Conservation (phyloP, 2,113 vertebrate genomes). For the Lophius piscatorius region DNA sequence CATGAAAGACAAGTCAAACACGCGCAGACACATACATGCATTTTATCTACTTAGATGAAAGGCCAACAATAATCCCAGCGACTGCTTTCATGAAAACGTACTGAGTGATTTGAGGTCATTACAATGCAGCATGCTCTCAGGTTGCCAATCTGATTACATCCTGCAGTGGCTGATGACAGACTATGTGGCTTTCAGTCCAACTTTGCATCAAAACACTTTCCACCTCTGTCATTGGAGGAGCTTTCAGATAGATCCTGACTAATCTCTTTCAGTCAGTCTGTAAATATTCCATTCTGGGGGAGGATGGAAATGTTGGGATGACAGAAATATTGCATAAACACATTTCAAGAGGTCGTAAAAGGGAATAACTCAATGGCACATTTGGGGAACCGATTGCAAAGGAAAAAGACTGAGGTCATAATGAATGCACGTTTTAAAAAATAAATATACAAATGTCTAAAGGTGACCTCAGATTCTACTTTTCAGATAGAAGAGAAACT, state of each 20-base stretch:
- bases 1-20: not conserved
- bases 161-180: slow-evolving; percentile 22
- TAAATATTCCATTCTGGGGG: slow-evolving; percentile 45
- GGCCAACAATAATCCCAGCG: not conserved
- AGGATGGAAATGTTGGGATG: slow-evolving; percentile 18
- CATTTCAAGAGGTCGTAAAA: slow-evolving; percentile 7
- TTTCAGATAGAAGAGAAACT: too few species aligned
- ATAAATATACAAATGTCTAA: not conserved
- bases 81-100: slow-evolving; percentile 39
- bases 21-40: not conserved
- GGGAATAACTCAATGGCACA: slow-evolving; percentile 8
- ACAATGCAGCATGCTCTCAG: slow-evolving; percentile 3
- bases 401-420: not conserved
- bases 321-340: slow-evolving; percentile 36
- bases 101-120: slow-evolving; percentile 36
- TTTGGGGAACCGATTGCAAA: not conserved
- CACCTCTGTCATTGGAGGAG: slow-evolving; percentile 7
- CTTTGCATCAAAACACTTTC: slow-evolving; percentile 44
- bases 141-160: slow-evolving; percentile 39
- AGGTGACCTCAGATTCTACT: too few species aligned
- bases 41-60: slow-evolving; percentile 32
- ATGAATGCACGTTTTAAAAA: not conserved
- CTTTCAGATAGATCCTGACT: slow-evolving; percentile 35
- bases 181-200: slow-evolving; percentile 29
- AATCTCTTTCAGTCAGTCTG: slow-evolving; percentile 40